Conservation (phyloP, 2,113 vertebrate genomes). For the Calyptomena viridis region DNA sequence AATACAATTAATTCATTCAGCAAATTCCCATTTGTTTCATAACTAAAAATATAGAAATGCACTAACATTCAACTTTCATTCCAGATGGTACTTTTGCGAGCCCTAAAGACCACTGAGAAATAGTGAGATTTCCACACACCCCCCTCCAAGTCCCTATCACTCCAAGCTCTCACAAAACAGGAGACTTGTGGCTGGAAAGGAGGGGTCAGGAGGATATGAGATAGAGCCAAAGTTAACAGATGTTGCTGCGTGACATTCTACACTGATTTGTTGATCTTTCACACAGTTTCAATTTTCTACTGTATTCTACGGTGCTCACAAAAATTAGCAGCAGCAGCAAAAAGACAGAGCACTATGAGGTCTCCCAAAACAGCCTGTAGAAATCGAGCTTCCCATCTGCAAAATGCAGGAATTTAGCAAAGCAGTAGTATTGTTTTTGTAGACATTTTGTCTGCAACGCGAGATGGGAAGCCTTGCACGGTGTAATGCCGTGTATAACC, state of each 20-base stretch:
- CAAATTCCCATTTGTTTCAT: constrained; percentile 51
- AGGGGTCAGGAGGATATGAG: constrained; percentile 14
- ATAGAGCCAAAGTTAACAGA: constrained; percentile 59
- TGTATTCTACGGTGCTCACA: constrained; percentile 55
- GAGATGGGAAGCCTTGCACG: constrained; percentile 4
- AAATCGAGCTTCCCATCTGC: constrained; percentile 21
- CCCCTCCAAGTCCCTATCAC: background rate
- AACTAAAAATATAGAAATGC: background rate
- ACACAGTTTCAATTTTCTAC: constrained; percentile 70
- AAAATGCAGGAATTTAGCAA: constrained; percentile 11
- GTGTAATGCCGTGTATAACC: background rate
- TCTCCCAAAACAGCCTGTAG: background rate
- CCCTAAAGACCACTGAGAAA: constrained; percentile 9
- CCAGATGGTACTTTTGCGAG: constrained; percentile 35
- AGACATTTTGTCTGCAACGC: constrained; percentile 41
- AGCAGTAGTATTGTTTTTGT: background rate
- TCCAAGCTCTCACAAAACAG: constrained; percentile 14
- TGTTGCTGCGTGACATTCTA: constrained; percentile 58
- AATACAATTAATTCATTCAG: constrained; percentile 49
- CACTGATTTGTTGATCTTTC: constrained; percentile 65
- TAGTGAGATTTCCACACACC: background rate
- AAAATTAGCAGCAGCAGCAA: constrained; percentile 65
- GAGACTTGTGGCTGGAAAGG: constrained; percentile 16
- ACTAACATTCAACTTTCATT: constrained; percentile 3
- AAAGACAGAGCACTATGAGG: background rate